Conservation (phyloP, 2,113 vertebrate species). For the Megaceryle maxima region DNA sequence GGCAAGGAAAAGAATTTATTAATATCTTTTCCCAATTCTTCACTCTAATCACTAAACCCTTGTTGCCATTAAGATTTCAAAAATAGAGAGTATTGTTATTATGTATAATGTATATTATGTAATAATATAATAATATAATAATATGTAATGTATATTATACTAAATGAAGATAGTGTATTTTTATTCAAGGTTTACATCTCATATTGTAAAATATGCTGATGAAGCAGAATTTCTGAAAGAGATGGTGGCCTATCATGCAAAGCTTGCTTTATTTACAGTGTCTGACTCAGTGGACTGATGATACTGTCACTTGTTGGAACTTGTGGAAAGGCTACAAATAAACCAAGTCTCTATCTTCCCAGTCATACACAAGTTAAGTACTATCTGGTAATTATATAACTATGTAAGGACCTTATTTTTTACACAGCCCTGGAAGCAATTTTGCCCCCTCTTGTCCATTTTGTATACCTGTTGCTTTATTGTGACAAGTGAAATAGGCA, state of each 20-base stretch:
- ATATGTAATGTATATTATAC: too few species aligned
- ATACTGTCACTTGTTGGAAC: neutral
- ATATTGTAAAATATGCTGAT: neutral
- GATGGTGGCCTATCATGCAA: neutral
- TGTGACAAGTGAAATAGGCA: neutral
- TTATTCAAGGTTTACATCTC: neutral
- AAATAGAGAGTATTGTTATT: neutral
- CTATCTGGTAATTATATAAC: neutral
- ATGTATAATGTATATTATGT: too few species aligned
- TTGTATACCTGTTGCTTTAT: neutral
- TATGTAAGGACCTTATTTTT: neutral
- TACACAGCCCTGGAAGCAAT: neutral
- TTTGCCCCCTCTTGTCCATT: neutral
- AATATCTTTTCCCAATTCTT: neutral
- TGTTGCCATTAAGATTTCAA: neutral
- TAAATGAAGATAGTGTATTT: neutral
- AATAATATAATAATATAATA: too few species aligned
- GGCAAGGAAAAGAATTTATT: neutral
- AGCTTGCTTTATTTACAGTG: neutral
- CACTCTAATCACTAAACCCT: neutral
- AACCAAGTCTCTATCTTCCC: neutral
- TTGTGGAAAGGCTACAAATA: neutral
- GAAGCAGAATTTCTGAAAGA: neutral
- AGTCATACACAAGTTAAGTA: neutral
- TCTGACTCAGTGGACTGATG: neutral